These are phyloP conservation scores for Apus apus DNA, from an alignment of 2,113 vertebrate genomes.

Conservation along the genomic window DNA sequence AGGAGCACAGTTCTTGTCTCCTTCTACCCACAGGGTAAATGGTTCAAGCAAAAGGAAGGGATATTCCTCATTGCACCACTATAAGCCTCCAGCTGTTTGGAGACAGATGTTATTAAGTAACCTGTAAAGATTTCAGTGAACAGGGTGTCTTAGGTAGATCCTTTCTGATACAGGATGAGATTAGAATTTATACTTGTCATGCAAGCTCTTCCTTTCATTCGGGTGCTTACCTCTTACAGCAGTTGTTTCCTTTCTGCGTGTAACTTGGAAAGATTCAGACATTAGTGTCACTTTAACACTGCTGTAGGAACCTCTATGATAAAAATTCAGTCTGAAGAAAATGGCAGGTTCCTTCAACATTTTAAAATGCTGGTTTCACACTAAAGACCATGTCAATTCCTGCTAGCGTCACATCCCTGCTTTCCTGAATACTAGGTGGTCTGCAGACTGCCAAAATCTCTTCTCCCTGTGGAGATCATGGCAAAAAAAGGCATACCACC, in stretches of 20 bases:
- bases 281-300: constrained; percentile 6
- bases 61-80: background rate
- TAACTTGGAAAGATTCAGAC: constrained; percentile 5
- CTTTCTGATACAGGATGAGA: background rate
- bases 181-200: background rate
- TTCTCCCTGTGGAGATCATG: background rate
- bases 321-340: constrained; percentile 13
- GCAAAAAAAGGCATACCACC: background rate
- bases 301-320: background rate
- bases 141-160: background rate
- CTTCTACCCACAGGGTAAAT: background rate
- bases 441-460: background rate
- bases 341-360: background rate
- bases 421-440: background rate
- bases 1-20: background rate
- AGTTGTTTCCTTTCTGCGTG: background rate
- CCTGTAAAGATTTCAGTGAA: background rate
- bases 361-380: background rate
- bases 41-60: constrained; percentile 11
- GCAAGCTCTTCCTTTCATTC: constrained; percentile 5
- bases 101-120: constrained; percentile 34
- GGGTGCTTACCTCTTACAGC: background rate
- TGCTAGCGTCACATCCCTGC: background rate
- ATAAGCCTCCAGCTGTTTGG: constrained; percentile 4
- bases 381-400: background rate